These are phyloP conservation scores for Icerya purchasi DNA, from an alignment of 2,888 invertebrate genomes.

Conservation along the genomic window DNA sequence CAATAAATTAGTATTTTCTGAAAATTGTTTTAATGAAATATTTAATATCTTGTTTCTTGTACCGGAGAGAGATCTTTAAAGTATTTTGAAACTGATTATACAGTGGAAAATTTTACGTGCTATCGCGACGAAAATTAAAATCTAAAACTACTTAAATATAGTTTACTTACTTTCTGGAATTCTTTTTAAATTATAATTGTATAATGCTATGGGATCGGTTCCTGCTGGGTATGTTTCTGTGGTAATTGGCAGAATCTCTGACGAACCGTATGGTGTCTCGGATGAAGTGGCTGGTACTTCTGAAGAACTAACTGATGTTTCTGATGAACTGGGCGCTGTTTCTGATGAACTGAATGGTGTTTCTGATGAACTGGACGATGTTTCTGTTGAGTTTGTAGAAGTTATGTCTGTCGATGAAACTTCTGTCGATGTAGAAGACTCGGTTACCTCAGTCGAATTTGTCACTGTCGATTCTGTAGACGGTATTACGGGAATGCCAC, in stretches of 20 bases:
- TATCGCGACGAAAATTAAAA: no score
- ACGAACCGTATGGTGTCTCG: slow-evolving; percentile 5
- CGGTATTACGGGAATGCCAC: slow-evolving; percentile 22
- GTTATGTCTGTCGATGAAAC: slow-evolving; percentile 5
- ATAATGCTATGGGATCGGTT: slow-evolving; percentile 16
- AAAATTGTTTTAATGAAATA: no score
- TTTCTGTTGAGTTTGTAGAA: slow-evolving; percentile 12
- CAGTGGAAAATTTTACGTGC: no score
- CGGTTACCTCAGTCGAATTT: slow-evolving; percentile 7
- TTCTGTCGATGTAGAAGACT: slow-evolving; percentile 11
- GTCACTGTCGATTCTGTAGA: slow-evolving; percentile 15
- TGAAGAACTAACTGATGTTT: slow-evolving; percentile 8
- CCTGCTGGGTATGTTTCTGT: slow-evolving; percentile 15
- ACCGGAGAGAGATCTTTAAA: neutral
- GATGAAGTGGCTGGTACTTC: slow-evolving; percentile 3
- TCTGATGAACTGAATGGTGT: neutral
- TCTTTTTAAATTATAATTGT: slow-evolving; percentile 15
- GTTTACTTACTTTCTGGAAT: slow-evolving; percentile 17
- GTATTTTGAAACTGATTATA: neutral
- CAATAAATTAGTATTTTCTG: no score
- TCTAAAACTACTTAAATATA: neutral
- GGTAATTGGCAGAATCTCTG: slow-evolving; percentile 6
- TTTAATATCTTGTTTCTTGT: no score
- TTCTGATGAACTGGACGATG: slow-evolving; percentile 2
- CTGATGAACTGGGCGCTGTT: neutral